phyloP scores from a whole-genome alignment of 2,113 vertebrate species.

The Mystacornis crossleyi region DNA sequence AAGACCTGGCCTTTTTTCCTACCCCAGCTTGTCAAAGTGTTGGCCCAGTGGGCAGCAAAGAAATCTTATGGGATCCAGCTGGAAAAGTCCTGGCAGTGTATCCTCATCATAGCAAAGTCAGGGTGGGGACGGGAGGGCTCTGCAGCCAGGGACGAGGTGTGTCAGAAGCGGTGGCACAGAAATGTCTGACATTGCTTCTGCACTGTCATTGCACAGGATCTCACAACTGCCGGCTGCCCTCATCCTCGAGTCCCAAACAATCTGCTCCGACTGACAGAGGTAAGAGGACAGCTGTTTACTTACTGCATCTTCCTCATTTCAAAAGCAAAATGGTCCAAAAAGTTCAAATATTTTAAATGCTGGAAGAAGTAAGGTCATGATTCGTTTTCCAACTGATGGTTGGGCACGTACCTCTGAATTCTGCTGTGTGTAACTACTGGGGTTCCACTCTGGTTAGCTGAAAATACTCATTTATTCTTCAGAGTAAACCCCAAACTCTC shows the following conservation, averaged over 20 bases:
- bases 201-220: not conserved
- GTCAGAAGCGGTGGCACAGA: not conserved
- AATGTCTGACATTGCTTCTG: not conserved
- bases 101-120: not conserved
- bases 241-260: not conserved
- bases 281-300: not conserved
- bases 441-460: not conserved
- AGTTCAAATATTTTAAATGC: not conserved
- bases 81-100: not conserved
- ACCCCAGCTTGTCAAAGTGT: not conserved
- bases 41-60: not conserved
- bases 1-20: not conserved
- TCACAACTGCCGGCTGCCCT: fast-evolving
- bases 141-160: not conserved
- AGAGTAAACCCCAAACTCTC: not conserved
- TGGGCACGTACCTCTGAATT: not conserved
- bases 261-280: not conserved
- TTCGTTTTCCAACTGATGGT: not conserved
- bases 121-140: not conserved
- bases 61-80: not conserved
- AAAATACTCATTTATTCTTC: not conserved
- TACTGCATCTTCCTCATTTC: not conserved
- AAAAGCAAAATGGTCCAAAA: not conserved
- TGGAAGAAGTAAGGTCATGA: not conserved
- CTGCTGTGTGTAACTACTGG: not conserved